Conservation (phyloP, 2,113 vertebrate genomes). For the Stegastes partitus region DNA sequence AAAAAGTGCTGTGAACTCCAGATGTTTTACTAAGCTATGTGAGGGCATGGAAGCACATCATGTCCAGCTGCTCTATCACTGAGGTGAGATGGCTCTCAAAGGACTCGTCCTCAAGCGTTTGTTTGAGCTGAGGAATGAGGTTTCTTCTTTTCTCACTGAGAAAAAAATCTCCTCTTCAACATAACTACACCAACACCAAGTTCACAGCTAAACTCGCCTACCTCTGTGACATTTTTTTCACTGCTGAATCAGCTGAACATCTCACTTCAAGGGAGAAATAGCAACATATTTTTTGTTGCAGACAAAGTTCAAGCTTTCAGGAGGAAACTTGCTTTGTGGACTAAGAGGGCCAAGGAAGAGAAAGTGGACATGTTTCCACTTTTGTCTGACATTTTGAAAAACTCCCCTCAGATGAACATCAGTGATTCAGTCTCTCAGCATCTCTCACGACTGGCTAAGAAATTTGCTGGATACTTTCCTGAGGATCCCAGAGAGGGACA, state of each 20-base stretch:
- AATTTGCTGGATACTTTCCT: constrained; percentile 20
- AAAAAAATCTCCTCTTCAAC: constrained; percentile 3
- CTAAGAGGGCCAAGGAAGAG: constrained; percentile 4
- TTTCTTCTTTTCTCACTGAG: not conserved
- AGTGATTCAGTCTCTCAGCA: constrained; percentile 32
- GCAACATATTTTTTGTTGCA: constrained; percentile 12
- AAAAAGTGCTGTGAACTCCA: constrained; percentile 19
- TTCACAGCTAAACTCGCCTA: constrained; percentile 3
- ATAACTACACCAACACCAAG: not conserved
- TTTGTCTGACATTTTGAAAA: constrained; percentile 27
- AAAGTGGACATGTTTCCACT: constrained; percentile 26
- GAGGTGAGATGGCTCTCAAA: too few species aligned
- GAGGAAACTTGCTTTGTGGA: constrained; percentile 3
- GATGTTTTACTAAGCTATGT: constrained; percentile 24
- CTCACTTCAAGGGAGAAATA: constrained; percentile 11
- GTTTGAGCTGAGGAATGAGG: constrained; percentile 10
- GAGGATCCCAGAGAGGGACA: constrained; percentile 41
- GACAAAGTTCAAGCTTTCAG: constrained; percentile 13
- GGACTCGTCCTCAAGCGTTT: not conserved
- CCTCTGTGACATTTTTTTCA: constrained; percentile 7
- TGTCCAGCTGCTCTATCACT: constrained; percentile 27
- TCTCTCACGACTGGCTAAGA: constrained; percentile 26
- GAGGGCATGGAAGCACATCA: constrained; percentile 20
- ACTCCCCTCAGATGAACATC: constrained; percentile 14
- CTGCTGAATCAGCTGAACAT: not conserved